Percentiles rank a stretch among this genome's conserved stretches.
Evolutionary conservation across 2,113 vertebrate species (phyloP).

Genomic region (Ornithorhynchus anatinus): DNA sequence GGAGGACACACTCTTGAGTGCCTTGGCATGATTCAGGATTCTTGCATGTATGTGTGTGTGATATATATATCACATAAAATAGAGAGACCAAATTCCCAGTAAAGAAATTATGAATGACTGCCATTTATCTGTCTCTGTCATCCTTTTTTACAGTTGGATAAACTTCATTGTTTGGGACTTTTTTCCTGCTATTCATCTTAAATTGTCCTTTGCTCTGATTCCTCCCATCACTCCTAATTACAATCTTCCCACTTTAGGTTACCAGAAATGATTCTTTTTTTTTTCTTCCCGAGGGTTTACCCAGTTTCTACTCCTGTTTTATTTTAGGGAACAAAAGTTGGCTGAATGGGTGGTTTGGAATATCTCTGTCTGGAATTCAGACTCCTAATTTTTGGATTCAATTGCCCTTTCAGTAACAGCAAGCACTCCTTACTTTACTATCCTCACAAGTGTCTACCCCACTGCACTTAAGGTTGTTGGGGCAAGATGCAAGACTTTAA

Average conservation of each 20-base stretch:
- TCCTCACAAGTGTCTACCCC: no score
- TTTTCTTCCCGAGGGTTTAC: slow-evolving; percentile 16
- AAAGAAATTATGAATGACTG: slow-evolving; percentile 67
- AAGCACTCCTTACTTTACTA: no score
- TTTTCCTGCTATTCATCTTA: slow-evolving; percentile 45
- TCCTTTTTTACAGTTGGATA: slow-evolving; percentile 54
- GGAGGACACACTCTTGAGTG: no score
- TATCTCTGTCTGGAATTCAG: no score
- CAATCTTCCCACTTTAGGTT: slow-evolving; percentile 43
- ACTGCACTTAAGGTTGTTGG: no score
- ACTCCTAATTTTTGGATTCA: no score
- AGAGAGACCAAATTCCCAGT: slow-evolving; percentile 65
- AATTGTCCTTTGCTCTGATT: slow-evolving; percentile 52
- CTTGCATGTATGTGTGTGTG: background rate
- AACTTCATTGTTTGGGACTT: slow-evolving; percentile 47
- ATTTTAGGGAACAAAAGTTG: no score
- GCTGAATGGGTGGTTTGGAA: no score
- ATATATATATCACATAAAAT: slow-evolving; percentile 64
- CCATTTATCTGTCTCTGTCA: slow-evolving; percentile 58
- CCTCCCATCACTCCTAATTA: slow-evolving; percentile 53
- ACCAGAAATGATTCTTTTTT: slow-evolving; percentile 2
- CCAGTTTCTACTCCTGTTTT: background rate
- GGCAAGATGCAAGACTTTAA: no score
- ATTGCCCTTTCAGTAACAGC: no score
- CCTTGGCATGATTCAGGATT: no score